Conservation (phyloP, 2,113 vertebrate species). For the Pterocles orientalis region DNA sequence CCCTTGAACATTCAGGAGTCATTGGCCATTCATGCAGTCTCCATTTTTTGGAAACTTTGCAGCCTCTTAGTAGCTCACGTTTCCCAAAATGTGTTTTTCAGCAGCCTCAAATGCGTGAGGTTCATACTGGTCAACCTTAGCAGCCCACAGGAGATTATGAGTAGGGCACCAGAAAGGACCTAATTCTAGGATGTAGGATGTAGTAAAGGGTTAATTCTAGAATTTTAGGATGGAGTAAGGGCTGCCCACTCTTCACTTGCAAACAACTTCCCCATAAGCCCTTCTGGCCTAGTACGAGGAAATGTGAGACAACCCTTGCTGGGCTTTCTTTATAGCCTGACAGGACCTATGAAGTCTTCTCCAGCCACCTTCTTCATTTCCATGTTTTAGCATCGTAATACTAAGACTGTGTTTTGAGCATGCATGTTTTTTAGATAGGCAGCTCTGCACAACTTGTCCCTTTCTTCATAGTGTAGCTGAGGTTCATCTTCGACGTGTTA, state of each 20-base stretch:
- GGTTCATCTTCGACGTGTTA: background rate
- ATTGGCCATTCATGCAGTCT: background rate
- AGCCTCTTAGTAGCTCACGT: background rate
- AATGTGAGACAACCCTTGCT: background rate
- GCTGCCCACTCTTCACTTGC: background rate
- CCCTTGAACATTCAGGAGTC: background rate
- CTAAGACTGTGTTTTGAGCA: rapidly evolving
- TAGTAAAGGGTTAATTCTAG: background rate
- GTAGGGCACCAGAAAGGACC: background rate
- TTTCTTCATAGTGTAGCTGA: background rate
- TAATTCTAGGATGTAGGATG: background rate
- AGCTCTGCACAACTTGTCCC: background rate
- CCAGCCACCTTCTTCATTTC: background rate
- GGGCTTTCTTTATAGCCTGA: background rate
- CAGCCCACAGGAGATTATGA: background rate
- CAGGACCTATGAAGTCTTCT: background rate
- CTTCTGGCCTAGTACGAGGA: background rate
- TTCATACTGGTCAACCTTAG: background rate
- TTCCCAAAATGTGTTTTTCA: background rate
- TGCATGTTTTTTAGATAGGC: background rate
- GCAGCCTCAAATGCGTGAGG: background rate
- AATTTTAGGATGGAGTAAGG: background rate
- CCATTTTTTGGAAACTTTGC: background rate
- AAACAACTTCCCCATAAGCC: background rate
- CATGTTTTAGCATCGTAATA: background rate